A percentile compares a stretch with the other conserved stretches of the same genome.
These are phyloP conservation scores for Pristionchus entomophagus DNA, from an alignment of 2,888 invertebrate species.

Conservation along the genomic window DNA sequence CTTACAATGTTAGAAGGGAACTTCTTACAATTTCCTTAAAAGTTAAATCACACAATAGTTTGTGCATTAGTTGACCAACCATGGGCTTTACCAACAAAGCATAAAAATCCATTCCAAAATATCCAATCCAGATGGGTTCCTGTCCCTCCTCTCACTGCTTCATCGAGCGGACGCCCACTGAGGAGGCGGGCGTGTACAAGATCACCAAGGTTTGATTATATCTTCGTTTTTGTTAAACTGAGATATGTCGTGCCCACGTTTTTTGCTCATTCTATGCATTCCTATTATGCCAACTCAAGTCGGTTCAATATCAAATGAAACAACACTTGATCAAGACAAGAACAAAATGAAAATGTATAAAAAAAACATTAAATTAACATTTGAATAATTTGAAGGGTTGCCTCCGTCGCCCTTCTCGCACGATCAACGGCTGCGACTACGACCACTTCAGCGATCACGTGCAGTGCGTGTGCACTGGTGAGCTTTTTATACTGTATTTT, in stretches of 20 bases:
- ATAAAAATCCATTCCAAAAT: not conserved
- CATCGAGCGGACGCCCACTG: constrained; percentile 73
- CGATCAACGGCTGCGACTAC: constrained; percentile 72
- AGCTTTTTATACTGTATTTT: too few species aligned
- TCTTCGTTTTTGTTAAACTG: constrained; percentile 40
- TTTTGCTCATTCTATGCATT: too few species aligned
- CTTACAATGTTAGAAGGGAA: too few species aligned
- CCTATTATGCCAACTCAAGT: too few species aligned
- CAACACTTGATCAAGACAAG: too few species aligned
- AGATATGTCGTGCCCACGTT: too few species aligned
- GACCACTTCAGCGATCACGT: constrained; percentile 72
- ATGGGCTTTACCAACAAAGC: not conserved
- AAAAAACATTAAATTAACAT: too few species aligned
- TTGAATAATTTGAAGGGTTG: constrained; percentile 73
- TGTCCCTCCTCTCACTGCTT: constrained; percentile 73
- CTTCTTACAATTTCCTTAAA: too few species aligned
- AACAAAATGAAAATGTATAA: too few species aligned
- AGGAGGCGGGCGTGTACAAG: constrained; percentile 64
- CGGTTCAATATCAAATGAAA: too few species aligned
- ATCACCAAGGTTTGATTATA: constrained; percentile 51
- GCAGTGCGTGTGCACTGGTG: constrained; percentile 71
- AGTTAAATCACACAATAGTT: too few species aligned
- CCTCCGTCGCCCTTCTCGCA: constrained; percentile 68
- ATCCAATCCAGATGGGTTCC: constrained; percentile 69
- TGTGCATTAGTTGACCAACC: too few species aligned